These are phyloP conservation scores for Semicossyphus pulcher DNA, from an alignment of 2,113 vertebrate genomes.

Conservation along the genomic window DNA sequence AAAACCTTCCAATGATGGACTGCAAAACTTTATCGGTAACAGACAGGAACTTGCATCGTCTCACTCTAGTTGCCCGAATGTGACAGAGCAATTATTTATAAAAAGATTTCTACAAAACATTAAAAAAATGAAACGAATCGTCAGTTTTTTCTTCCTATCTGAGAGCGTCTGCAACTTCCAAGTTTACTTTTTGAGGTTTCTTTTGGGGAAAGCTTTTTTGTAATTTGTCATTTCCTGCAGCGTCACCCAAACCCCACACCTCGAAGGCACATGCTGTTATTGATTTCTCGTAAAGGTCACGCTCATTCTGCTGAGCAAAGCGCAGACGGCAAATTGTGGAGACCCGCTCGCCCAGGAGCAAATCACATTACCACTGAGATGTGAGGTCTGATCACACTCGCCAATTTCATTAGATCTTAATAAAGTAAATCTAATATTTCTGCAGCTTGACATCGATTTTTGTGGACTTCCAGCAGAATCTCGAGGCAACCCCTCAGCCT, in stretches of 20 bases:
- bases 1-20: background rate
- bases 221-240: constrained; percentile 9
- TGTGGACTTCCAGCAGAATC: constrained; percentile 6
- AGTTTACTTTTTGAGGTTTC: background rate
- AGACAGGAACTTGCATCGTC: background rate
- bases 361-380: constrained; percentile 42
- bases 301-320: background rate
- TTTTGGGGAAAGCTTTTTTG: background rate
- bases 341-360: constrained; percentile 1
- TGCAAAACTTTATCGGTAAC: background rate
- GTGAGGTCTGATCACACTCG: constrained; percentile 15
- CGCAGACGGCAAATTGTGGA: background rate
- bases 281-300: constrained; percentile 44
- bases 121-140: background rate
- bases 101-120: background rate
- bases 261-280: constrained; percentile 1
- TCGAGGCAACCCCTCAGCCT: background rate
- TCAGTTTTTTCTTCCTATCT: background rate
- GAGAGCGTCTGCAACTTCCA: background rate
- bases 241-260: background rate
- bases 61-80: too few relatives aligned
- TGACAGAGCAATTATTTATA: background rate
- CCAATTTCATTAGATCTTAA: constrained; percentile 23
- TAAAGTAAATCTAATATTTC: constrained; percentile 41
- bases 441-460: constrained; percentile 22